Conservation (phyloP, 2,113 vertebrate species). For the Falco punctatus region DNA sequence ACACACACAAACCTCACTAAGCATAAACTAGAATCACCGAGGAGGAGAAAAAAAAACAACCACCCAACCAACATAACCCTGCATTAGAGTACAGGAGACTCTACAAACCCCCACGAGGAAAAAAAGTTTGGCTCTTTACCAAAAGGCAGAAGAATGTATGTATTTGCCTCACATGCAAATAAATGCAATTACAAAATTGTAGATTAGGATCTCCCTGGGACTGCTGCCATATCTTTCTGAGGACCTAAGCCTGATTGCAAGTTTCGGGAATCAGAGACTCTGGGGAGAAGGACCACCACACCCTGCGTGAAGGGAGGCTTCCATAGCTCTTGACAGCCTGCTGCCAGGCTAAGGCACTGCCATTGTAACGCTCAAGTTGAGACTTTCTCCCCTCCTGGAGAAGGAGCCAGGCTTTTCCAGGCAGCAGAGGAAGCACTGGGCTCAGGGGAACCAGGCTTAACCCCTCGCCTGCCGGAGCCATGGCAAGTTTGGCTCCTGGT, state of each 20-base stretch:
- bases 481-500: neutral
- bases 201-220: neutral
- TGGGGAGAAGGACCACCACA: neutral
- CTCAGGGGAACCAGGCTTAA: constrained; percentile 57
- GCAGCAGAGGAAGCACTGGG: constrained; percentile 54
- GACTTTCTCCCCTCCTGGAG: neutral
- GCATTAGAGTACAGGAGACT: neutral
- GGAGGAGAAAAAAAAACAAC: neutral
- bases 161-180: neutral
- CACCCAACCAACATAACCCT: neutral
- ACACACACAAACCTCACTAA: neutral
- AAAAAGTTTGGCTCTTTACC: neutral
- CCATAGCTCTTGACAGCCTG: neutral
- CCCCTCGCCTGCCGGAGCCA: constrained; percentile 7
- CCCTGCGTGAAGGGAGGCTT: neutral
- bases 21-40: neutral
- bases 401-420: neutral
- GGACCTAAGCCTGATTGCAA: neutral
- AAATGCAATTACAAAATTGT: neutral
- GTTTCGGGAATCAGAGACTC: neutral
- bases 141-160: neutral
- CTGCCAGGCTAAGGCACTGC: neutral
- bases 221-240: neutral
- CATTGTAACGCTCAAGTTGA: neutral
- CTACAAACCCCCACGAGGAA: neutral